phyloP scores from a whole-genome alignment of 2,888 invertebrate species.

The Sthenelais limicola region DNA sequence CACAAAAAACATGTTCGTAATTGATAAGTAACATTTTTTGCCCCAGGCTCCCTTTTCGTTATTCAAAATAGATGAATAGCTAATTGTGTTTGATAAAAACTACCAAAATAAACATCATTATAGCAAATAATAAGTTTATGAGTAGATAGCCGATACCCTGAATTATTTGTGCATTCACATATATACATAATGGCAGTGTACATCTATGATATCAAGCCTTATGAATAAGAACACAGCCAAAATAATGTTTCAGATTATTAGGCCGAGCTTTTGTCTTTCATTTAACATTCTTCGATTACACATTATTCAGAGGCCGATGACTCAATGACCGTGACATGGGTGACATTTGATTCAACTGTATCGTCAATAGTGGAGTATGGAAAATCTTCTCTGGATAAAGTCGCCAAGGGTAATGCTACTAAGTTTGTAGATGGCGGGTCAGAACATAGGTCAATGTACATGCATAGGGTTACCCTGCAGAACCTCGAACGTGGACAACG shows the following conservation, averaged over 20 bases:
- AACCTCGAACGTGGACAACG: slow-evolving; percentile 57
- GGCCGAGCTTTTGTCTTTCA: no score
- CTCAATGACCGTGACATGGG: slow-evolving; percentile 66
- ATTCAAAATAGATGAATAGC: no score
- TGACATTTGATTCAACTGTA: slow-evolving; percentile 58
- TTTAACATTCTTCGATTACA: no score
- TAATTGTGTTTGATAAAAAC: no score
- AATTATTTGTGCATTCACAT: background rate
- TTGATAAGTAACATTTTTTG: no score
- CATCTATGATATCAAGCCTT: background rate
- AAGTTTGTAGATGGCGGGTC: slow-evolving; percentile 65
- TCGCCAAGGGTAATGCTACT: slow-evolving; percentile 55
- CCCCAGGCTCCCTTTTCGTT: no score
- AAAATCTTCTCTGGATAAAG: slow-evolving; percentile 18
- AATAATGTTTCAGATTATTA: no score
- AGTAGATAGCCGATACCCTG: no score
- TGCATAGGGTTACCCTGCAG: slow-evolving; percentile 63
- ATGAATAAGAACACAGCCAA: background rate
- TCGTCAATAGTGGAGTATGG: slow-evolving; percentile 57
- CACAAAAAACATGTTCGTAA: no score
- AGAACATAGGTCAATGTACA: slow-evolving; percentile 58
- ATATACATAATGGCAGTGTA: background rate
- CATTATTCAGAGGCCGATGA: slow-evolving; percentile 50
- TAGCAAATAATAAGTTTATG: no score
- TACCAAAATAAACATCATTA: no score